Percentiles rank a stretch among this genome's conserved stretches.
Conservation (phyloP, 2,113 vertebrate species). For the Lepidothrix coronata region DNA sequence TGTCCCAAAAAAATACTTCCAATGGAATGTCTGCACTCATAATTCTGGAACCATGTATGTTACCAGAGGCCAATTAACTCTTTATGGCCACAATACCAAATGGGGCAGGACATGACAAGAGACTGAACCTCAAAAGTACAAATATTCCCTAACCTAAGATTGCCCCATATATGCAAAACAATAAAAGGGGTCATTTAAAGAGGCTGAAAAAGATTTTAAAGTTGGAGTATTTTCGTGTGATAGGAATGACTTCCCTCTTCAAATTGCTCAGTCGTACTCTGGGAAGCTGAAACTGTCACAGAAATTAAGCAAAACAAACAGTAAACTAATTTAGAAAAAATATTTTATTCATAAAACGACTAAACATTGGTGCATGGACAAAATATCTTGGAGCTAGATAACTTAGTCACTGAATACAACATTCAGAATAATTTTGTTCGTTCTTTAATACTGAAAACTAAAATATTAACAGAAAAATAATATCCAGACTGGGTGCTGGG, state of each 20-base stretch:
- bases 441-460: neutral
- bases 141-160: neutral
- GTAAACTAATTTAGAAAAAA: neutral
- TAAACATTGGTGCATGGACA: neutral
- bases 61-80: neutral
- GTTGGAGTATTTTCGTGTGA: neutral
- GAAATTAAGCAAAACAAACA: slow-evolving; percentile 1
- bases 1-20: neutral
- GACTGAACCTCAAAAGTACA: neutral
- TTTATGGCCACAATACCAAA: neutral
- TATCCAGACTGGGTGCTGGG: neutral
- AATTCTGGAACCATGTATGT: neutral
- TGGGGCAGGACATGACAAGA: neutral
- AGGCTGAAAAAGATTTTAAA: neutral
- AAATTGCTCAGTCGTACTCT: neutral
- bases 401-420: neutral
- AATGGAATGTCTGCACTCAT: neutral
- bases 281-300: neutral
- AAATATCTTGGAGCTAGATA: neutral
- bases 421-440: neutral
- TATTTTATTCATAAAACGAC: slow-evolving; percentile 46
- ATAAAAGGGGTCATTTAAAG: neutral
- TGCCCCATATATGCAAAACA: neutral
- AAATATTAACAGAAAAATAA: neutral
- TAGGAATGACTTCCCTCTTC: neutral